Conservation (phyloP, 2,113 vertebrate species). For the Clarias batrachus region DNA sequence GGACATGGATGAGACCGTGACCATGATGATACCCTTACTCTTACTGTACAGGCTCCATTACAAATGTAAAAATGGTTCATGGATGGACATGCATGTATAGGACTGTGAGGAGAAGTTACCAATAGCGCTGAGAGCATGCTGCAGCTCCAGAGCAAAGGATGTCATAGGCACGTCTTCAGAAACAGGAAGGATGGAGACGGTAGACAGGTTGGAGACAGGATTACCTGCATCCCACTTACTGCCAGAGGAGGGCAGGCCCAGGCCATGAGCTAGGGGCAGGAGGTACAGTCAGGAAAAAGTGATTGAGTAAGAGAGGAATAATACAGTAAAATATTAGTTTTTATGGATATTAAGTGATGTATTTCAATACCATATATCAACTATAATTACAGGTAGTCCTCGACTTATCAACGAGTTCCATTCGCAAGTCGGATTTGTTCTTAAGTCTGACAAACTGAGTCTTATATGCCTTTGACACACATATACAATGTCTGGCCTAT, state of each 20-base stretch:
- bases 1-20: not conserved
- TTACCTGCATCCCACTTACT: slow-evolving; percentile 89
- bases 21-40: not conserved
- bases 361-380: not conserved
- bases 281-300: not conserved
- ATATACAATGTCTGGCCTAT: too few species aligned
- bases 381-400: too few species aligned
- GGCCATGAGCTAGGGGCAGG: slow-evolving; percentile 70
- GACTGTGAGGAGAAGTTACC: slow-evolving; percentile 69
- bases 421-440: too few species aligned
- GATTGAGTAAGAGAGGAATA: not conserved
- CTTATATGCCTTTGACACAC: too few species aligned
- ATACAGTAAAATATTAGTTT: not conserved
- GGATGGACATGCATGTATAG: not conserved
- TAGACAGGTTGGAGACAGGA: slow-evolving; percentile 86
- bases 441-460: too few species aligned
- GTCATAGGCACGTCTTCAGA: slow-evolving; percentile 91
- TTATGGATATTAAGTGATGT: not conserved
- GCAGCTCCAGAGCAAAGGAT: slow-evolving; percentile 88
- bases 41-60: too few species aligned
- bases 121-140: slow-evolving; percentile 84
- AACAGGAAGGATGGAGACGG: slow-evolving; percentile 85
- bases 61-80: not conserved
- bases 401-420: too few species aligned
- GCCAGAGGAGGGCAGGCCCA: slow-evolving; percentile 73